Percentiles rank a stretch among this genome's conserved stretches.
phyloP scores from a whole-genome alignment of 2,797 vertebrate genomes.

The Phoeniculus purpureus region DNA sequence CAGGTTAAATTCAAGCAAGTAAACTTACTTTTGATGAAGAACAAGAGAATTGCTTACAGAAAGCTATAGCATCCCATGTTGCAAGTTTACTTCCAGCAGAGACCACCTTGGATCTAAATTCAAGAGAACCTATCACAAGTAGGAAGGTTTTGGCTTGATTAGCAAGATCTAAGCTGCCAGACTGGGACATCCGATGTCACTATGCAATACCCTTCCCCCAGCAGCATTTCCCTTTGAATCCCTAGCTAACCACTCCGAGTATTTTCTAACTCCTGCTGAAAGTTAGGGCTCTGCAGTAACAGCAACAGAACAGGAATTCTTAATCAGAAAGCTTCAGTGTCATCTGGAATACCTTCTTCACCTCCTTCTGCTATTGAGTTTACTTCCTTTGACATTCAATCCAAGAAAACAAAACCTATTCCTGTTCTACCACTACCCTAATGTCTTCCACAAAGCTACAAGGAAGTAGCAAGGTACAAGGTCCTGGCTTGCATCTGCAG shows the following conservation, averaged over 20 bases:
- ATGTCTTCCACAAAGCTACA: neutral
- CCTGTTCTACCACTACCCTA: neutral
- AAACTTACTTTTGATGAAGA: neutral
- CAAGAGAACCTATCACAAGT: neutral
- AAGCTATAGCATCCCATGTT: neutral
- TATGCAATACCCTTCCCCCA: neutral
- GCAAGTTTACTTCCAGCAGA: neutral
- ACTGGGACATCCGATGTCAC: neutral
- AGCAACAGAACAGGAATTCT: neutral
- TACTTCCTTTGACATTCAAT: neutral
- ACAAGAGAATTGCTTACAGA: neutral
- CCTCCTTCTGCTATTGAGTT: neutral
- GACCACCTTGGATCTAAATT: neutral
- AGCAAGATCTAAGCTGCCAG: neutral
- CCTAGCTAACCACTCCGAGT: neutral
- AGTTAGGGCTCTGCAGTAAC: neutral
- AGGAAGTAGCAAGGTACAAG: neutral
- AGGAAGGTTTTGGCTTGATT: neutral
- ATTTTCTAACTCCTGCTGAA: neutral
- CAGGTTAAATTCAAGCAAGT: neutral
- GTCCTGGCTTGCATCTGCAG: slow-evolving; percentile 21
- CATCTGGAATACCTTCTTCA: neutral
- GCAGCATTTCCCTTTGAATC: neutral
- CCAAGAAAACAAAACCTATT: neutral
- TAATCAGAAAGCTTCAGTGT: neutral